Conservation (phyloP, 2,888 invertebrate species). For the Eristalis pertinax region DNA sequence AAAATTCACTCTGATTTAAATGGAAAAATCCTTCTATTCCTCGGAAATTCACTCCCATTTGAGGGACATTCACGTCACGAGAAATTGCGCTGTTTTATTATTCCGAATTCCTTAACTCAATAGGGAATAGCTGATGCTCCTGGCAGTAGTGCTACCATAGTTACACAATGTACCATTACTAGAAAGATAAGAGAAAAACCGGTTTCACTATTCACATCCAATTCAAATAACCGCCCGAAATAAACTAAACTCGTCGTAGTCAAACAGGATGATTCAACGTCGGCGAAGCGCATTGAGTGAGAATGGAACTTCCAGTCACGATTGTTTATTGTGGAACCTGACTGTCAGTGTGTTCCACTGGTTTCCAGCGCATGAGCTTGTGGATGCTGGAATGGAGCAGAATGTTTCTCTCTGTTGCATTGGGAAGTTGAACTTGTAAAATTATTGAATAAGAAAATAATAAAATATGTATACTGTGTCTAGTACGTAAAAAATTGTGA, state of each 20-base stretch:
- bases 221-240: constrained; percentile 75
- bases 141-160: constrained; percentile 39
- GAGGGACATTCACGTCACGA: neutral
- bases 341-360: constrained; percentile 24
- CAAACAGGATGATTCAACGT: constrained; percentile 40
- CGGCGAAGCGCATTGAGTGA: constrained; percentile 27
- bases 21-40: neutral
- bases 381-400: constrained; percentile 45
- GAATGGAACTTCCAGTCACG: constrained; percentile 45
- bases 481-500: neutral
- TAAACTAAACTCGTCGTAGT: constrained; percentile 72
- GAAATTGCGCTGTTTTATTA: constrained; percentile 8
- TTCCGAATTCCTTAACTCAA: constrained; percentile 58
- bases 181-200: constrained; percentile 59
- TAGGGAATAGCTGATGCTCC: constrained; percentile 22
- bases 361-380: constrained; percentile 46
- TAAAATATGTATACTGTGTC: neutral
- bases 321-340: constrained; percentile 57
- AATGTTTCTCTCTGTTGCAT: neutral
- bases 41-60: constrained; percentile 5
- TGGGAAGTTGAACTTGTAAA: neutral
- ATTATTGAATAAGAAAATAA: neutral
- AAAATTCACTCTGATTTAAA: constrained; percentile 36
- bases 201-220: constrained; percentile 73
- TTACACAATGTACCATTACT: constrained; percentile 42